Conservation (phyloP, 2,888 invertebrate species). For the Erebia aethiops region DNA sequence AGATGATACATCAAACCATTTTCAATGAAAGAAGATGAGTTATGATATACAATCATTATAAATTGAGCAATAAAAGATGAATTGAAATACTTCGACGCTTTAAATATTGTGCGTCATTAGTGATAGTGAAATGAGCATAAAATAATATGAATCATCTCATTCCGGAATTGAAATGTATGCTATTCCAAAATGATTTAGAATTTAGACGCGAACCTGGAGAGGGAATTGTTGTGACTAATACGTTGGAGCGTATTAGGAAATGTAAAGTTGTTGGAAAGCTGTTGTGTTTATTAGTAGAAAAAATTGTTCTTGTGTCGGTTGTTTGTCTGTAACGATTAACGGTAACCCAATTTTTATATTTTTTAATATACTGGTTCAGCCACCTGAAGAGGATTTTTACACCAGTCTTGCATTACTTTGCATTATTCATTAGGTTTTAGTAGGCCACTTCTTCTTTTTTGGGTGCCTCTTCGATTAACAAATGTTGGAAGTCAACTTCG, state of each 20-base stretch:
- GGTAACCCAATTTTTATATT: conserved; percentile 40
- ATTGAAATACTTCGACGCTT: not conserved
- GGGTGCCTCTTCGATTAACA: too few relatives aligned
- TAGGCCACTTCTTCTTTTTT: too few relatives aligned
- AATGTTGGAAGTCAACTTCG: too few relatives aligned
- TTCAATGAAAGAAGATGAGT: not conserved
- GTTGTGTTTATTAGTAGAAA: conserved; percentile 62
- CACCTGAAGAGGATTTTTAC: not conserved
- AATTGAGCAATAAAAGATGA: not conserved
- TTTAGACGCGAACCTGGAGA: conserved; percentile 36
- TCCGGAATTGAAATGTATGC: conserved; percentile 20
- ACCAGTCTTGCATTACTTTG: too few relatives aligned
- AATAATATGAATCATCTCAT: not conserved
- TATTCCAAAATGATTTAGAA: conserved; percentile 39
- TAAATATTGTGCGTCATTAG: not conserved
- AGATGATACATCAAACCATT: not conserved
- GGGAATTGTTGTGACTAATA: conserved; percentile 51
- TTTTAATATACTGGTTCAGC: not conserved
- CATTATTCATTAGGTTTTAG: too few relatives aligned
- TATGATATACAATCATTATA: not conserved
- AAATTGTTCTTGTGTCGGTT: conserved; percentile 49
- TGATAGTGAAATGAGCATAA: too few relatives aligned
- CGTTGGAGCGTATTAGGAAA: conserved; percentile 48
- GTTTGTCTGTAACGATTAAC: conserved; percentile 50
- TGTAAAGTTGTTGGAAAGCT: conserved; percentile 45